Evolutionary conservation across 2,797 vertebrate species (phyloP).

Genomic region (Myiothlypis chrysogaster): DNA sequence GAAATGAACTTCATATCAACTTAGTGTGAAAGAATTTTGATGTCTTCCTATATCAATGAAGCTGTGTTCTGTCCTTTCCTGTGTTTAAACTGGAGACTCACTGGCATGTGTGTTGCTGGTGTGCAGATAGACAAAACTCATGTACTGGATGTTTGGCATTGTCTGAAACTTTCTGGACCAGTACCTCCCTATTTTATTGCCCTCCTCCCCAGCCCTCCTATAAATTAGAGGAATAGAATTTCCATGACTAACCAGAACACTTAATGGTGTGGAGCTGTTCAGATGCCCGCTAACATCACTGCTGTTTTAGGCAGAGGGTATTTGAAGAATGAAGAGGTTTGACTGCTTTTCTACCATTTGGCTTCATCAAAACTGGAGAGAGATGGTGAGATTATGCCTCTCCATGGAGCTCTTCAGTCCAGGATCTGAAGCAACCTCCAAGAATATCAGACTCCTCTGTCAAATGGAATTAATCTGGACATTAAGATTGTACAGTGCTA

Average conservation of each 20-base stretch:
- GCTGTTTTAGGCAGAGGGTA: not conserved
- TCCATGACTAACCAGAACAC: not conserved
- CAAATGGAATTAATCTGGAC: not conserved
- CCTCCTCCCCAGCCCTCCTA: rapidly evolving
- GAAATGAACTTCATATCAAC: not conserved
- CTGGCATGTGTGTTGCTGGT: rapidly evolving
- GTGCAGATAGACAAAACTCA: not conserved
- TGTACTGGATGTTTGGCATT: not conserved
- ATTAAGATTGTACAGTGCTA: not conserved
- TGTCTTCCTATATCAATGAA: not conserved
- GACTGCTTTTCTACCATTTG: not conserved
- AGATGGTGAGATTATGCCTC: not conserved
- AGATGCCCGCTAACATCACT: not conserved
- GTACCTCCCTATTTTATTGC: not conserved
- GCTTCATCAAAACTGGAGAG: not conserved
- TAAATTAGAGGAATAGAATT: not conserved
- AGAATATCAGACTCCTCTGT: not conserved
- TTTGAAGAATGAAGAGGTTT: not conserved
- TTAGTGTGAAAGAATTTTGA: not conserved
- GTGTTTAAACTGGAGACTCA: not conserved
- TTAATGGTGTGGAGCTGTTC: not conserved
- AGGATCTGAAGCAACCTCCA: not conserved
- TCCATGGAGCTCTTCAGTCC: not conserved
- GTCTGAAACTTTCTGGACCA: not conserved
- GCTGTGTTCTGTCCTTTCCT: not conserved